Conservation (phyloP, 35 echinoderm and acorn worm genomes). For the Patiria miniata region DNA sequence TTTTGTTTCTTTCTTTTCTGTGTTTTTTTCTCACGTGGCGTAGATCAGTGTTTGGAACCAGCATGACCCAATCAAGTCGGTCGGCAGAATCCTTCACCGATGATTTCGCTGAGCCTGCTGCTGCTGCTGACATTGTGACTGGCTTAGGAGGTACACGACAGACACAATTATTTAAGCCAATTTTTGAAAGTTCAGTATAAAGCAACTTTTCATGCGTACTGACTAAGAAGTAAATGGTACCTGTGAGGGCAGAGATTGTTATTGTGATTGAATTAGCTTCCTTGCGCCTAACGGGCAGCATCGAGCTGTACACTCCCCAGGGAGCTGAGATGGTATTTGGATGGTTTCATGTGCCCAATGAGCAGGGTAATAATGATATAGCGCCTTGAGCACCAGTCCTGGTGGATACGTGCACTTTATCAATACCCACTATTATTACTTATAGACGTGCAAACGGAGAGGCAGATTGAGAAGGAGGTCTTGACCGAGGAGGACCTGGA, state of each 20-base stretch:
- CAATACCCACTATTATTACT: not conserved
- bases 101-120: slow-evolving; percentile 76
- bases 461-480: slow-evolving; percentile 78
- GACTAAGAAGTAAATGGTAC: too few relatives aligned
- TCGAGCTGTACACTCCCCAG: too few relatives aligned
- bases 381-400: too few relatives aligned
- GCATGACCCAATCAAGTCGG: slow-evolving; percentile 73
- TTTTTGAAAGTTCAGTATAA: too few relatives aligned
- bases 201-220: too few relatives aligned
- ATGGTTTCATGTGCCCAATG: not conserved
- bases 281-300: too few relatives aligned
- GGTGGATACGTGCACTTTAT: too few relatives aligned
- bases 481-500: slow-evolving; percentile 88
- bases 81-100: slow-evolving; percentile 86
- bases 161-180: not conserved
- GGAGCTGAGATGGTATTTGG: too few relatives aligned
- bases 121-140: slow-evolving; percentile 78
- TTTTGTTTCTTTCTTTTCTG: too few relatives aligned
- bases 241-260: too few relatives aligned
- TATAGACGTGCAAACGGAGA: slow-evolving; percentile 83
- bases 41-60: slow-evolving; percentile 91
- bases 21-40: not conserved
- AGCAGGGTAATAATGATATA: not conserved
- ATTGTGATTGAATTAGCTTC: too few relatives aligned
- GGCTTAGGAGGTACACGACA: slow-evolving; percentile 67